A percentile compares a stretch with the other conserved stretches of the same genome.
Evolutionary conservation across 2,113 vertebrate species (phyloP).

Genomic region (Columbina picui): DNA sequence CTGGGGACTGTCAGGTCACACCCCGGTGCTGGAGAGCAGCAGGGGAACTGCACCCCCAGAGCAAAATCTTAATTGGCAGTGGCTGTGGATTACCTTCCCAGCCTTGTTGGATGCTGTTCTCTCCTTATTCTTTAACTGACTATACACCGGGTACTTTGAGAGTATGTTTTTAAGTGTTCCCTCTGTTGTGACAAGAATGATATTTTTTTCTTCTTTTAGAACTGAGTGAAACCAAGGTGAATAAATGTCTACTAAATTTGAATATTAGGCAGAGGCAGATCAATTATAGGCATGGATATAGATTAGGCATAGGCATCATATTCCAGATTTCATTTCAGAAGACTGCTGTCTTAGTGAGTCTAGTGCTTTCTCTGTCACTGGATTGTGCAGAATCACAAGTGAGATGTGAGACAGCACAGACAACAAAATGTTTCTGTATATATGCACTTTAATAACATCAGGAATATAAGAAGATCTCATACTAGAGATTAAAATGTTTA

Average conservation of each 20-base stretch:
- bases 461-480: not conserved
- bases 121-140: not conserved
- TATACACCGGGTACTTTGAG: fast-evolving
- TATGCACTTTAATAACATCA: not conserved
- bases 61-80: not conserved
- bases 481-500: not conserved
- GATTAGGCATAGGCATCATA: not conserved
- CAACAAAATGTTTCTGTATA: not conserved
- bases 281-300: fast-evolving
- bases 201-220: not conserved
- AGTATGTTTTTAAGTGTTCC: not conserved
- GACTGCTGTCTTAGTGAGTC: not conserved
- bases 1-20: not conserved
- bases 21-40: fast-evolving
- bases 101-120: not conserved
- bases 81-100: not conserved
- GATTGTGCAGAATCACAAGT: not conserved
- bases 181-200: not conserved
- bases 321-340: not conserved
- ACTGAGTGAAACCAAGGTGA: not conserved
- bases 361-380: not conserved
- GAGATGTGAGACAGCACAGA: not conserved
- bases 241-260: not conserved
- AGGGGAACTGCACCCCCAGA: too few species aligned
- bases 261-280: not conserved